Base-by-base conservation (phyloP, 2,888 invertebrate genomes). In the Latrodectus elegans region DNA sequence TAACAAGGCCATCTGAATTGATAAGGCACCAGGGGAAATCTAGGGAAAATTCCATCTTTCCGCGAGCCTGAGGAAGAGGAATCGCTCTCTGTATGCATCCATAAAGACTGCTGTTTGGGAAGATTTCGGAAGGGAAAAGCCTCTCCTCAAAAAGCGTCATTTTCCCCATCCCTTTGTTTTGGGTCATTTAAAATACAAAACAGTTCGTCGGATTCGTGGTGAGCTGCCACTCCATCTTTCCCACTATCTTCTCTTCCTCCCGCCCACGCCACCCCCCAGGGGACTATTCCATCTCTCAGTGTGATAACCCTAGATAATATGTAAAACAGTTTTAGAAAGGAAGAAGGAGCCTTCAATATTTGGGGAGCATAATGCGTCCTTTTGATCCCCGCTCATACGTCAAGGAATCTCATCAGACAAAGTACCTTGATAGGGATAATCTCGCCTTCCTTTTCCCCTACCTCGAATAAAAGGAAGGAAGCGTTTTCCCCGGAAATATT, bases 181-280 rank as follows among this genome's bases (percentile, higher is more conserved):
- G 86, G 81, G 86, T 86, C 86, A 86, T 86, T 86, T 86, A 81
- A 86, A 86, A 86, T 86, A 86, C 86, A 86, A 86, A 86, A 86
- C 86, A 86, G 86, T 86, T 75, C 86, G 76, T 71, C 75, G 76
- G 76, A 81, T 86, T 80, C 85, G 70, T 60, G 70, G 85, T 68
- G 75, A 80, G 51, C 73, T 68, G 65, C 76, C 65, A 65, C 76
- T 86, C 81, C 81, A 80, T 86, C 86, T 86, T 81, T 79, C 84
- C 84, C 78, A 53, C 77, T 84, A 78, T 78, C 84, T 78, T 71
- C 26, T 55, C 38, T 72, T 65, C 67, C 67, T 26, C 55, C 76
- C 52, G 17, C 52, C 53, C 26, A 53, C 78, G 9, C 65, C 77
- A 26, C 49, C 80, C 80, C 85, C 70, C 85, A 73, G 67, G 86